Evolutionary conservation across 2,113 vertebrate species (phyloP), one percentile per base, ranked within the genome.

Genomic region (Corythaeola cristata): DNA sequence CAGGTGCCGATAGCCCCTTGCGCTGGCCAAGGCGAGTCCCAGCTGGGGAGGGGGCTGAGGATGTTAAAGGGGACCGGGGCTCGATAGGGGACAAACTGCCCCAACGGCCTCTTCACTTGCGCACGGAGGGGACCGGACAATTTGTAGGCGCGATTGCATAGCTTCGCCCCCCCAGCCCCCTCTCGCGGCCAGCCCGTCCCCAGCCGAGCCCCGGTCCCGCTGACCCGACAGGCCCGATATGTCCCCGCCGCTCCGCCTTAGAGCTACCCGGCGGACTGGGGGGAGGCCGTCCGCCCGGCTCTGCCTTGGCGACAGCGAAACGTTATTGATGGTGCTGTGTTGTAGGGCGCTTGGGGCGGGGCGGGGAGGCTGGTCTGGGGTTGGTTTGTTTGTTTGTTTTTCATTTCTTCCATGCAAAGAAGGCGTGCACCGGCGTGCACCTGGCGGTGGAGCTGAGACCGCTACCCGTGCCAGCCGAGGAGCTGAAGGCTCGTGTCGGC

Each of bases 121-220:
- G 2, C 85, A 28, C 17, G 6, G 53, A 21, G 3, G 20, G 71
- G 5, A 78, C 30, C 2, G 30, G 79, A 33, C 15, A 6, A 44
- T 52, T 33, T 27, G 37, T 49, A 26, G 39, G 32, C 19, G 30
- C 20, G 15, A 35, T 7, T 44, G 56, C 37, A 26, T 32, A 10
- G 9, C 23, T 60, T 64, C 22, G 0, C 5, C 4, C 5, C 35
- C 35, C 5, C 1, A 32, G 32, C 6, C 21, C 19, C 17, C 18
- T 27, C 33, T 26, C 3, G 9, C 28, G 5, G 26, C 17, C 64
- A 45, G 27, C 9, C 4, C 6, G 23, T 6, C 47, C 32, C 37
- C 15, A 15, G 5, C 4, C 5, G 12, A 41, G 11, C 15, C 9
- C 22, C 26, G 17, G 17, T 26, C 39, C 5, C 41, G 4, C 21